Conservation (phyloP, 2,113 vertebrate species). For the Brienomyrus brachyistius region DNA sequence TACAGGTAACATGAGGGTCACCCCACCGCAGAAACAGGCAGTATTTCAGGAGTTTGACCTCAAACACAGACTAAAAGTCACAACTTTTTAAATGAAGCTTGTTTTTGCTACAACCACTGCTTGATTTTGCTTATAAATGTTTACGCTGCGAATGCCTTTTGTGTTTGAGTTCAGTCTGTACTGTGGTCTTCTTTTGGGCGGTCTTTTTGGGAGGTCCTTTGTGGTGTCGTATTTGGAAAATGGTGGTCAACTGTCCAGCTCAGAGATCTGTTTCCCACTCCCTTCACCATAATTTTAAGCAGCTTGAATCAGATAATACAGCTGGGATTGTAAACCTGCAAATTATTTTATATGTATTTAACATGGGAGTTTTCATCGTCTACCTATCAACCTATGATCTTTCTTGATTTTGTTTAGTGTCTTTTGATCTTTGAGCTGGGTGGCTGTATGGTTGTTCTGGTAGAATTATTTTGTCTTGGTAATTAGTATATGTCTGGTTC, state of each 20-base stretch:
- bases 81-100: neutral
- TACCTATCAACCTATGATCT: neutral
- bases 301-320: neutral
- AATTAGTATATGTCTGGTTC: conserved; percentile 10
- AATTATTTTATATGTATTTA: neutral
- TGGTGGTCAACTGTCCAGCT: conserved; percentile 44
- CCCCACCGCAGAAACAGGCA: neutral
- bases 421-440: conserved; percentile 45
- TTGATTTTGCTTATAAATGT: neutral
- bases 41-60: conserved; percentile 20
- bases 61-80: conserved; percentile 37
- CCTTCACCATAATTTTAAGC: neutral
- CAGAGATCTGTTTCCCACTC: conserved; percentile 34
- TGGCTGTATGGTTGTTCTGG: conserved; percentile 39
- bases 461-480: conserved; percentile 13
- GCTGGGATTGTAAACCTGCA: neutral
- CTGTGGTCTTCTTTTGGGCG: neutral
- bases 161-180: conserved; percentile 43
- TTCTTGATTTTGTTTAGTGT: neutral
- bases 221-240: conserved; percentile 25
- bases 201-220: conserved; percentile 25
- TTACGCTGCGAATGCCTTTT: conserved; percentile 21
- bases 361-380: neutral
- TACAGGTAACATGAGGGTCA: conserved; percentile 67
- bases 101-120: neutral